Percentiles rank a stretch among this genome's conserved stretches.
Evolutionary conservation across 2,113 vertebrate species (phyloP).

Genomic region (Clupea harengus): DNA sequence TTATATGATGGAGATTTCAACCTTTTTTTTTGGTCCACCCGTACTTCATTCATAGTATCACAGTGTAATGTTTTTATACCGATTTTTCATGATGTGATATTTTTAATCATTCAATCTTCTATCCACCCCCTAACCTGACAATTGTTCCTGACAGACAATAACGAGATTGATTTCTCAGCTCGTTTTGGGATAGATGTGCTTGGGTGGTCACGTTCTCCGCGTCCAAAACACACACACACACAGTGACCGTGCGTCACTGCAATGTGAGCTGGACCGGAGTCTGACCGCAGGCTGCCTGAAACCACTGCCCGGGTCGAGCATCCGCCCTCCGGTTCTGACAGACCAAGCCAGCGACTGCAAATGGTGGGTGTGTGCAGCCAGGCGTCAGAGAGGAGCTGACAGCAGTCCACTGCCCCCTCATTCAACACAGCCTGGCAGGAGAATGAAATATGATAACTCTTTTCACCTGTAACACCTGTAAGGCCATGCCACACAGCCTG

Average conservation of each 20-base stretch:
- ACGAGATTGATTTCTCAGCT: slow-evolving; percentile 50
- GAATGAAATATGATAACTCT: background rate
- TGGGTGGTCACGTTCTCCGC: slow-evolving; percentile 47
- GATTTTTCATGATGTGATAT: slow-evolving; percentile 3
- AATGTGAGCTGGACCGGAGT: slow-evolving; percentile 42
- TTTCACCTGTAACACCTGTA: background rate
- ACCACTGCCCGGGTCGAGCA: slow-evolving; percentile 51
- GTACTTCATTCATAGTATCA: slow-evolving; percentile 7
- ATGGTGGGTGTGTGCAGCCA: background rate
- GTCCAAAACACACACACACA: slow-evolving; percentile 39
- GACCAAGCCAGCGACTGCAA: slow-evolving; percentile 38
- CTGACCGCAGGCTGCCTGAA: slow-evolving; percentile 50
- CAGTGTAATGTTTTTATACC: slow-evolving; percentile 25
- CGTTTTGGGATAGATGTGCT: slow-evolving; percentile 47
- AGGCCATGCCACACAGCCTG: background rate
- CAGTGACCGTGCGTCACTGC: slow-evolving; percentile 42
- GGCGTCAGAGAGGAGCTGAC: background rate
- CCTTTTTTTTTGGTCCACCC: background rate
- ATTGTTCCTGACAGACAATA: slow-evolving; percentile 51
- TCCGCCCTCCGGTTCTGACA: slow-evolving; percentile 40
- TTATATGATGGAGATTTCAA: background rate
- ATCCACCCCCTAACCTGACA: slow-evolving; percentile 43
- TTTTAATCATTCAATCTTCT: background rate
- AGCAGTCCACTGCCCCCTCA: background rate
- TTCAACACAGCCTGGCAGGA: background rate